phyloP scores from a whole-genome alignment of 2,797 vertebrate species.

The Silurus lanzhouensis region DNA sequence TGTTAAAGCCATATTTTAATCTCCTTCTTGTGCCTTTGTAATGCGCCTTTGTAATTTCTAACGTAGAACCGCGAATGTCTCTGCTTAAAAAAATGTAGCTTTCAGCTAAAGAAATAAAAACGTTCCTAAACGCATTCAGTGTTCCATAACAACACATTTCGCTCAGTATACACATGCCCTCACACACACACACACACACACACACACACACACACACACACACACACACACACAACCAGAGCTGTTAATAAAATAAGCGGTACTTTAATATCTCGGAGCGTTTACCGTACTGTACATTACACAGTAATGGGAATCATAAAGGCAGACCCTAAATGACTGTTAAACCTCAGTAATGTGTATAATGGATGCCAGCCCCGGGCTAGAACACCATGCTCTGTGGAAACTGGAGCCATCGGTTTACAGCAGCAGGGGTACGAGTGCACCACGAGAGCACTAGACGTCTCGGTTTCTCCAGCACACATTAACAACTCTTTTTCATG shows the following conservation, averaged over 20 bases:
- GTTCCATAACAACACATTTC: constrained; percentile 30
- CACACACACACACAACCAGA: neutral
- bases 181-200: constrained; percentile 23
- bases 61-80: constrained; percentile 1
- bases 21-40: neutral
- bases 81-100: constrained; percentile 8
- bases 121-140: constrained; percentile 17
- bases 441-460: neutral
- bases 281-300: constrained; percentile 14
- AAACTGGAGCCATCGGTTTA: neutral
- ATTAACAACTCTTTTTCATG: constrained; percentile 1
- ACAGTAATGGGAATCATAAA: neutral
- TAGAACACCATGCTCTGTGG: constrained; percentile 11
- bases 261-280: constrained; percentile 8
- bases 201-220: constrained; percentile 22
- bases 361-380: constrained; percentile 8
- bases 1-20: constrained; percentile 8
- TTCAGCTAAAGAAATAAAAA: constrained; percentile 35
- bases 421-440: constrained; percentile 27
- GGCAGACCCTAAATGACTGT: neutral
- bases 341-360: constrained; percentile 9
- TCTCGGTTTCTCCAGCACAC: neutral
- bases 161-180: neutral
- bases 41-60: constrained; percentile 23
- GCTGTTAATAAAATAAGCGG: constrained; percentile 13